These are phyloP conservation scores for Emydura subglobosa DNA, from an alignment of 2,113 vertebrate genomes.

Conservation along the genomic window DNA sequence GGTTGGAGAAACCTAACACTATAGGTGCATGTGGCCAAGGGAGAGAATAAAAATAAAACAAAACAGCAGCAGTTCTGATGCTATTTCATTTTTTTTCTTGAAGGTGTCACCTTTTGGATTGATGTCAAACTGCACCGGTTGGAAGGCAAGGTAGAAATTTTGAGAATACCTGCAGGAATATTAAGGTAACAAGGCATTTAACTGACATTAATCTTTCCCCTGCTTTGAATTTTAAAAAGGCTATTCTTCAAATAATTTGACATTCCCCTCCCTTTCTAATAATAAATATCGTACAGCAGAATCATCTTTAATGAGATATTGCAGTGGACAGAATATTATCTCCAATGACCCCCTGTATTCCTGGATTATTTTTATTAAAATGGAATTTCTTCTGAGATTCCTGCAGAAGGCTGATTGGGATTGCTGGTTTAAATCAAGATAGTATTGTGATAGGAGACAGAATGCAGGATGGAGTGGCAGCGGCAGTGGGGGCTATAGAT, in stretches of 20 bases:
- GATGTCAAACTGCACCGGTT: neutral
- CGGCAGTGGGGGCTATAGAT: neutral
- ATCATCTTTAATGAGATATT: neutral
- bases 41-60: neutral
- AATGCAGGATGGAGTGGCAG: neutral
- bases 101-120: neutral
- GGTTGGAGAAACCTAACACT: neutral
- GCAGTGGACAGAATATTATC: neutral
- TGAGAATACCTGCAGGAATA: neutral
- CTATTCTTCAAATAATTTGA: neutral
- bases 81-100: neutral
- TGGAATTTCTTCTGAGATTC: neutral
- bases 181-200: neutral
- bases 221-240: neutral
- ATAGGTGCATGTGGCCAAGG: neutral
- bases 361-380: neutral
- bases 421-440: neutral
- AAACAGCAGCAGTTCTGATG: neutral
- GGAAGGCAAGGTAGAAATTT: neutral
- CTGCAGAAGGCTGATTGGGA: neutral
- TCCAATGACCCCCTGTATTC: neutral
- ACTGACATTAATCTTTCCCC: neutral
- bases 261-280: neutral
- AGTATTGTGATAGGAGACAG: neutral
- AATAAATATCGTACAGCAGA: neutral